Percentiles rank a stretch among this genome's conserved stretches.
phyloP scores from a whole-genome alignment of 2,113 vertebrate genomes.

The Neogale vison region DNA sequence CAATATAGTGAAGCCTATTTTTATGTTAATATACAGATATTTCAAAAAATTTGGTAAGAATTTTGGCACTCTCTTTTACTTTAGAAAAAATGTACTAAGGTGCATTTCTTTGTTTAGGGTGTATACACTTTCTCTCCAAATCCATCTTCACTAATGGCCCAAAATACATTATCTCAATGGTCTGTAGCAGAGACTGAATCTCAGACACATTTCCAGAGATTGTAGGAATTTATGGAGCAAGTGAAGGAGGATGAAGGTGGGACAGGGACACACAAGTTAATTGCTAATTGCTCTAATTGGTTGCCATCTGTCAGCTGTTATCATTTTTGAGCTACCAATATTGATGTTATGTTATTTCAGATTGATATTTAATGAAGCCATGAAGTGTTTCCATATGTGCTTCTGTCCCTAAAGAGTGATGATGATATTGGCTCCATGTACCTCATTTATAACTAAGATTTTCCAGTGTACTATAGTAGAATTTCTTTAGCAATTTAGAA shows the following conservation, averaged over 20 bases:
- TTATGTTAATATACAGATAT: neutral
- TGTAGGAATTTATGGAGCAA: conserved; percentile 46
- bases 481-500: conserved; percentile 39
- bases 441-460: conserved; percentile 44
- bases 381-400: conserved; percentile 74
- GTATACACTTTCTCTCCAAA: neutral
- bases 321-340: conserved; percentile 68
- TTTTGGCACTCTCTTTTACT: neutral
- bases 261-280: conserved; percentile 56
- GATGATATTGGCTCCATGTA: conserved; percentile 51
- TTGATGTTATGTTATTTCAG: conserved; percentile 71
- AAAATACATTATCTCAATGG: neutral
- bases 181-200: neutral
- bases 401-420: conserved; percentile 69
- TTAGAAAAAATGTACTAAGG: neutral
- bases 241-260: conserved; percentile 70
- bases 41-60: neutral
- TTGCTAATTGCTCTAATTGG: conserved; percentile 73
- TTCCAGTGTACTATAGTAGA: neutral
- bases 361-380: conserved; percentile 74
- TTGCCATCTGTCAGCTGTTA: conserved; percentile 75
- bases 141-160: neutral
- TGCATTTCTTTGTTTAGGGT: neutral
- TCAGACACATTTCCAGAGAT: conserved; percentile 20
- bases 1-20: neutral